Evolutionary conservation across 2,888 invertebrate species (phyloP), one percentile per base, ranked within the genome.

Genomic region (Scotopteryx bipunctaria): DNA sequence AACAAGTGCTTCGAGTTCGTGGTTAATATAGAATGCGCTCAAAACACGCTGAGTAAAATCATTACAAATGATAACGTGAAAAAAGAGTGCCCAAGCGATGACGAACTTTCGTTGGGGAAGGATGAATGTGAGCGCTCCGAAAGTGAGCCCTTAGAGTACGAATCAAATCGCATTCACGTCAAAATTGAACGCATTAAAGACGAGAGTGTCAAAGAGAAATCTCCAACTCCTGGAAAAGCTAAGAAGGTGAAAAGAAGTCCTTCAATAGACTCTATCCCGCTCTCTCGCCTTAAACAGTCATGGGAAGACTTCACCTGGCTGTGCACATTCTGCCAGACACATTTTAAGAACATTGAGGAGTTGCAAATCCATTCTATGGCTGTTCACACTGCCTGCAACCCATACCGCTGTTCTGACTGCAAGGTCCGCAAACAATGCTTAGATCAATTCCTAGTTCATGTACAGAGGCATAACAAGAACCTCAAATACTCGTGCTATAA

Each of bases 381-480:
- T 29, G 87, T 89, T 43, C 94, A 94, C 64, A 91, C 91, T 47
- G 91, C 92, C 54, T 90, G 92, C 40, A 91, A 93, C 9, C 91
- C 93, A 35, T 94, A 92, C 67, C 87, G 92, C 66, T 94, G 94
- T 67, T 91, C 91, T 0, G 93, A 94, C 64, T 94, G 94, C 61
- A 80, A 80, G 32, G 59, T 64, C 0, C 69, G 76, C 2, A 86
- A 79, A 43, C 45, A 79, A 21, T 51, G 67, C 6, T 62, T 86
- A 0, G 74, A 83, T 9, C 69, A 63, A 5, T 86, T 83, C 23
- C 11, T 86, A 1, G 53, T 71, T 4, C 94, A 94, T 63, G 92
- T 94, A 0, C 90, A 89, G 63, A 83, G 91, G 21, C 94, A 94
- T 67, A 88, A 92, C 52, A 90, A 91, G 42, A 90, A 92, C 48